Evolutionary conservation across 37 sponge, comb jelly and placozoan genomes (phyloP).

Genomic region (Chondrosia reniformis): DNA sequence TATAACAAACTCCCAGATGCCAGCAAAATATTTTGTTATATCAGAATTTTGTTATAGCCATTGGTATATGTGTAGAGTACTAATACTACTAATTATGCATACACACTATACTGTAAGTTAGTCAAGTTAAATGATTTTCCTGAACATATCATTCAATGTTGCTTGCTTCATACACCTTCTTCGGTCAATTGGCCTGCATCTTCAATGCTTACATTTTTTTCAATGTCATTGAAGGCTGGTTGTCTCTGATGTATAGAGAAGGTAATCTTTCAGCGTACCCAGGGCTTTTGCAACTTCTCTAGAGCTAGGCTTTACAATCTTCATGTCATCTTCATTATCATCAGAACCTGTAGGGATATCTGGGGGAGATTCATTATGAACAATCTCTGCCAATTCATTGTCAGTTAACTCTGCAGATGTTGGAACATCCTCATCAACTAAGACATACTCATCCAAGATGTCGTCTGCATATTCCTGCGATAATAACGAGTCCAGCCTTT

Average conservation of each 20-base stretch:
- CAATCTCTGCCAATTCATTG: slow-evolving; percentile 3
- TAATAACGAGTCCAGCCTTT: slow-evolving; percentile 14
- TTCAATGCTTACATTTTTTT: not conserved
- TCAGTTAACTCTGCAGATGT: slow-evolving; percentile 22
- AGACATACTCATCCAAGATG: slow-evolving; percentile 28
- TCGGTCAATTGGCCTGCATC: slow-evolving; percentile 19
- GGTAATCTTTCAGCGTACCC: too few species aligned
- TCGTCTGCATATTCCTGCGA: slow-evolving; percentile 19
- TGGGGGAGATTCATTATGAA: slow-evolving; percentile 7
- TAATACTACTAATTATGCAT: not conserved
- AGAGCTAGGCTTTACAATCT: slow-evolving; percentile 8
- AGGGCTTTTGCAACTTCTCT: slow-evolving; percentile 16
- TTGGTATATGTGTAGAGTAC: too few species aligned
- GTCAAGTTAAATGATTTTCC: too few species aligned
- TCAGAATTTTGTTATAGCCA: too few species aligned
- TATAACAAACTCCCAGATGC: too few species aligned
- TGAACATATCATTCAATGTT: slow-evolving; percentile 21
- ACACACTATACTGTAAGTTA: not conserved
- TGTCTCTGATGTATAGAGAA: slow-evolving; percentile 19
- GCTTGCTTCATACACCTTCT: slow-evolving; percentile 17
- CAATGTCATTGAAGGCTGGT: slow-evolving; percentile 7
- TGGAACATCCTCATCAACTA: slow-evolving; percentile 15
- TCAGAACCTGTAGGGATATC: not conserved
- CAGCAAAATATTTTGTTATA: too few species aligned
- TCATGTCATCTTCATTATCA: slow-evolving; percentile 14